Percentiles rank a stretch among this genome's conserved stretches.
Evolutionary conservation across 2,797 vertebrate genomes (phyloP).

Genomic region (Varecia variegata): DNA sequence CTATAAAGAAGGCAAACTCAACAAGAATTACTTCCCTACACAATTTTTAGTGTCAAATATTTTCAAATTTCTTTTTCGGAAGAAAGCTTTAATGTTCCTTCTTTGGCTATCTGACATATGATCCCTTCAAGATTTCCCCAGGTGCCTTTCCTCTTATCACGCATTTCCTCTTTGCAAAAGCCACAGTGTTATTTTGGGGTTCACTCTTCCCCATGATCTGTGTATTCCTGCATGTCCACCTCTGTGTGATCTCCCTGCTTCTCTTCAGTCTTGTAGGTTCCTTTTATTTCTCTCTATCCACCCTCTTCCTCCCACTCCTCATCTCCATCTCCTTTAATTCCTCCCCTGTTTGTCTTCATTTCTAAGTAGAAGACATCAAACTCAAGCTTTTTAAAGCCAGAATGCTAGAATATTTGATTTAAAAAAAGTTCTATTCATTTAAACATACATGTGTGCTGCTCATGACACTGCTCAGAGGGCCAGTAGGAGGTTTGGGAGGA

Average conservation of each 20-base stretch:
- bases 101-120: background rate
- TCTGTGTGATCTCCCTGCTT: constrained; percentile 31
- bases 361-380: constrained; percentile 75
- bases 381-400: constrained; percentile 44
- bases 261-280: constrained; percentile 53
- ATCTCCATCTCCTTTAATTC: background rate
- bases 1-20: background rate
- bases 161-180: constrained; percentile 46
- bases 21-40: background rate
- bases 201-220: constrained; percentile 51
- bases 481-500: background rate
- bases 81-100: background rate
- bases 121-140: background rate
- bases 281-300: constrained; percentile 49
- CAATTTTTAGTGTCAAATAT: background rate
- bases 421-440: background rate
- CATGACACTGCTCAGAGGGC: background rate
- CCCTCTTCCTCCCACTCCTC: background rate
- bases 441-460: background rate
- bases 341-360: background rate
- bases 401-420: background rate
- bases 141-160: background rate
- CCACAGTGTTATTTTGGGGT: background rate
- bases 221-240: constrained; percentile 22
- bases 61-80: constrained; percentile 30